Base-by-base conservation (phyloP, 2,888 invertebrate species). In the Adelognathus sp. region DNA sequence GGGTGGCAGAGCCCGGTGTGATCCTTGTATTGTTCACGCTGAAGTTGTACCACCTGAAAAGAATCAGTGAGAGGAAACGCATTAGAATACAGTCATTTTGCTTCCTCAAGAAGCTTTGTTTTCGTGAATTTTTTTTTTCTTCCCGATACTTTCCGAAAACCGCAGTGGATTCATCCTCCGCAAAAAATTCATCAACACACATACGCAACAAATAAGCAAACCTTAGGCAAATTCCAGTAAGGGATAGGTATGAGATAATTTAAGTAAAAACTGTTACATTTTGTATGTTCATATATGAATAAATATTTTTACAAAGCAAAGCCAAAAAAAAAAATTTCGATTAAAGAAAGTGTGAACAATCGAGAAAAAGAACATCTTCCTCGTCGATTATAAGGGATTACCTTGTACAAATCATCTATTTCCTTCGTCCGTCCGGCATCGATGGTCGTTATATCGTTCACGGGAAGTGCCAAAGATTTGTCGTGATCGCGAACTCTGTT, bases 1-100 rank as follows among this genome's bases (percentile, higher is more conserved):
- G 94, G 94, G 88, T 95, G 94, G 76, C 94, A 84, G 1, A 92
- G 91, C 66, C 93, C 93, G 1, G 93, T 91, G 77, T 93, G 93
- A 46, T 94, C 94, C 88, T 93, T 93, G 86, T 94, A 94, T 86
- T 94, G 94, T 84, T 94, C 93, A 76, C 95, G 92, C 80, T 94
- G 94, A 33, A 92, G 90, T 86, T 94, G 95, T 76, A 93, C 92
- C 27, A 92, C 92, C 94, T 94, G 86, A 24, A 85, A 81, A 18
- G 52, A 11, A 9, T 11, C 46, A 52, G 50, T 36, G 18, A 0
- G 2, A 31, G 61, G n/a, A 5, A 31, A 18, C 11, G 29, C 11
- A 27, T 11, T n/a, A 16, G 9, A n/a, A 44, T 24, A 3, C 16
- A 31, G 5, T 6, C 11, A 24, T 18, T 41, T 29, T n/a, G n/a